Evolutionary conservation across 2,113 vertebrate genomes (phyloP).

Genomic region (Lonchura striata): DNA sequence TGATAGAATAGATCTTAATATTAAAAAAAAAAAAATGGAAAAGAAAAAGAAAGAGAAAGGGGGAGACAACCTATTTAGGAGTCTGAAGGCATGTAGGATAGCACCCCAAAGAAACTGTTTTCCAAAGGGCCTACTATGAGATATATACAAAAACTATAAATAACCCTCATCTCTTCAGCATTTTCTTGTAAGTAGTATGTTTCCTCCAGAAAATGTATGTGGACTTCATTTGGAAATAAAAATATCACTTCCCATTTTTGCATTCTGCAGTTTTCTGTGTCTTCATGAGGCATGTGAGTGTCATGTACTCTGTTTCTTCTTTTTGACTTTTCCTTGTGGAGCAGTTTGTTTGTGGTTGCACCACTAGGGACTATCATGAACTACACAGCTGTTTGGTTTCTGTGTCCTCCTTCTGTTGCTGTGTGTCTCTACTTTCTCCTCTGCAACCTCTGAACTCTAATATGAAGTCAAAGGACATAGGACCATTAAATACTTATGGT

Average conservation of each 20-base stretch:
- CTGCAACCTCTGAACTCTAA: background rate
- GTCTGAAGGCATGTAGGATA: background rate
- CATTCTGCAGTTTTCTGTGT: background rate
- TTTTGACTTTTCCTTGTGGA: background rate
- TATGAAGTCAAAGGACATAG: background rate
- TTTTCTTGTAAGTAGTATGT: background rate
- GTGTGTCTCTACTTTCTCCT: background rate
- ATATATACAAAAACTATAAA: background rate
- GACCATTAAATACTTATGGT: background rate
- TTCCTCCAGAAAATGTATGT: background rate
- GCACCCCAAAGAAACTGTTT: background rate
- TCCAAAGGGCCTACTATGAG: rapidly evolving
- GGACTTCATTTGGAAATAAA: background rate
- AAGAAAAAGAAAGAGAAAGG: no score
- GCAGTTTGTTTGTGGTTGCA: background rate
- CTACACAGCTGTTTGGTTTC: background rate
- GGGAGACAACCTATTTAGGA: background rate
- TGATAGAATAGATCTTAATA: background rate
- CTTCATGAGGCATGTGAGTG: background rate
- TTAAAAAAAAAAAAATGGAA: background rate
- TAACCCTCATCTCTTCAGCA: background rate
- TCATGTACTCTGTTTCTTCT: background rate
- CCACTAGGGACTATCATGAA: background rate
- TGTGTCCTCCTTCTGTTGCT: background rate
- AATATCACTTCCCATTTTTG: background rate